Evolutionary conservation across 2,888 invertebrate genomes (phyloP).

Genomic region (Timandra comae): DNA sequence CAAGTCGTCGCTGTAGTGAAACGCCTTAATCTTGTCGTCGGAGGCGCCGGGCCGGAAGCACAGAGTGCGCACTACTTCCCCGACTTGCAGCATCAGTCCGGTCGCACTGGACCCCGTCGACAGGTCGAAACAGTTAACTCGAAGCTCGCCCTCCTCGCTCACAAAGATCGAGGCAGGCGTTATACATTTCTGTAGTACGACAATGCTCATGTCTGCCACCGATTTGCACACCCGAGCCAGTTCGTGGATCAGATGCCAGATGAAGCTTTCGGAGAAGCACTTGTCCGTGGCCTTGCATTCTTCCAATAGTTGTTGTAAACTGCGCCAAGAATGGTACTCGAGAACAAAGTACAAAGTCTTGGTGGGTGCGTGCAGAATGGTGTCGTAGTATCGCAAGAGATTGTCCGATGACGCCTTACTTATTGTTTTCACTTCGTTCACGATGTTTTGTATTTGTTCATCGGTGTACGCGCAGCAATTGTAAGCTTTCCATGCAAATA

Average conservation of each 20-base stretch:
- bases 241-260: conserved; percentile 61
- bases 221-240: conserved; percentile 49
- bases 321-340: conserved; percentile 60
- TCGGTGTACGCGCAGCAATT: conserved; percentile 59
- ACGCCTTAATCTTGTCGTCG: conserved; percentile 34
- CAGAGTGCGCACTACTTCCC: conserved; percentile 41
- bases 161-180: conserved; percentile 48
- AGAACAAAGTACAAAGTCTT: conserved; percentile 68
- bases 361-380: conserved; percentile 64
- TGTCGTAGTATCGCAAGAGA: conserved; percentile 62
- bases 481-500: conserved; percentile 71
- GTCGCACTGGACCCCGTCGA: conserved; percentile 10
- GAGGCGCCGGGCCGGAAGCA: conserved; percentile 31
- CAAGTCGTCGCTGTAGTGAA: conserved; percentile 59
- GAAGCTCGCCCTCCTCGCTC: conserved; percentile 48
- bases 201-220: conserved; percentile 40
- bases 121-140: conserved; percentile 60
- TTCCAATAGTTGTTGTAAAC: conserved; percentile 48
- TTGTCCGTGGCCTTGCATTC: conserved; percentile 46
- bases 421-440: conserved; percentile 61
- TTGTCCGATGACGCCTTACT: conserved; percentile 49
- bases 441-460: conserved; percentile 62
- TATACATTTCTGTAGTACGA: conserved; percentile 49
- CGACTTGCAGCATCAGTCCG: conserved; percentile 49
- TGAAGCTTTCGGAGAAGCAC: conserved; percentile 53